Conservation (phyloP, 2,888 invertebrate species). For the Hydropsyche betteni region DNA sequence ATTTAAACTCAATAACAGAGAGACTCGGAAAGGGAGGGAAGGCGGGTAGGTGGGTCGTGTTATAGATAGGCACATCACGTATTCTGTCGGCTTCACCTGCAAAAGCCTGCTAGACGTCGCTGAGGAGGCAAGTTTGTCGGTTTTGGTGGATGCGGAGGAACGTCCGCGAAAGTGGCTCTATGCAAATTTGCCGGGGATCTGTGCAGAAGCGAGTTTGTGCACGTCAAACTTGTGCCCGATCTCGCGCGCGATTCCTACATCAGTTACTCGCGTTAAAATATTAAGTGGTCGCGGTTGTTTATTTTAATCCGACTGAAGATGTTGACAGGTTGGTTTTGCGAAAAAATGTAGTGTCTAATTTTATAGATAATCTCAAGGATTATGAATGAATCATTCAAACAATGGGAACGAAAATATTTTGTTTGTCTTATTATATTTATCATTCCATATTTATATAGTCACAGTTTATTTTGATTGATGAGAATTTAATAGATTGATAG, state of each 20-base stretch:
- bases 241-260: background rate
- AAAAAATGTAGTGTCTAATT: background rate
- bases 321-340: background rate
- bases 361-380: background rate
- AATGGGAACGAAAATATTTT: too few species aligned
- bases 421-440: too few species aligned
- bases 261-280: background rate
- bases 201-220: constrained; percentile 9
- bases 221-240: constrained; percentile 16
- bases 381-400: too few species aligned
- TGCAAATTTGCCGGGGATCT: constrained; percentile 13
- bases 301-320: background rate
- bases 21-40: background rate
- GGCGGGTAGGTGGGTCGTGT: constrained; percentile 12
- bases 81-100: constrained; percentile 43
- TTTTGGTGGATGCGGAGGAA: background rate
- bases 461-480: too few species aligned
- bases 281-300: background rate
- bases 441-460: too few species aligned
- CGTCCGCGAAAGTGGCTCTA: constrained; percentile 24
- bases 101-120: constrained; percentile 3
- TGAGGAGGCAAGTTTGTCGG: constrained; percentile 12
- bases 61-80: constrained; percentile 41
- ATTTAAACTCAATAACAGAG: constrained; percentile 50
- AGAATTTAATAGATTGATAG: too few species aligned